Percentiles rank a stretch among this genome's conserved stretches.
These are phyloP conservation scores for Phoxinus phoxinus DNA, from an alignment of 2,113 vertebrate genomes.

Conservation along the genomic window DNA sequence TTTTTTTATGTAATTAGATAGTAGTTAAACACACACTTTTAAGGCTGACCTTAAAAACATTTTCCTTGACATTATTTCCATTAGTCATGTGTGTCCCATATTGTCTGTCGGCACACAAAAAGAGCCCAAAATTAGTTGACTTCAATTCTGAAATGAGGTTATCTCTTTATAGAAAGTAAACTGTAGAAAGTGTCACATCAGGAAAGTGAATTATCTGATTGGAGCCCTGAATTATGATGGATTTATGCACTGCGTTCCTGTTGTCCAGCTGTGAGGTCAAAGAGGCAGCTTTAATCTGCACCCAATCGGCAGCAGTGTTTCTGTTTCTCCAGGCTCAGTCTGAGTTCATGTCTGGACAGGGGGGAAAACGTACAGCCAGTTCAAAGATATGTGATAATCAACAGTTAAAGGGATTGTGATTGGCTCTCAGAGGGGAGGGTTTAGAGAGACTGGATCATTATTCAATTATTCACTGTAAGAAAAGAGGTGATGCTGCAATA, in stretches of 20 bases:
- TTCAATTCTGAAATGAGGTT: background rate
- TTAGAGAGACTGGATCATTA: too few species aligned
- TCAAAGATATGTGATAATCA: background rate
- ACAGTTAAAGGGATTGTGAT: background rate
- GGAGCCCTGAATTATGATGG: conserved; percentile 25
- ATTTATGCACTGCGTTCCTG: conserved; percentile 23
- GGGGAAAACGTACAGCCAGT: background rate
- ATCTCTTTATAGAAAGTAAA: too few species aligned
- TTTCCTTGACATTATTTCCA: too few species aligned
- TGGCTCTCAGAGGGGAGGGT: too few species aligned
- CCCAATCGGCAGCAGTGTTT: conserved; percentile 12
- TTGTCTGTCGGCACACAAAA: background rate
- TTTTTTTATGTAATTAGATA: too few species aligned
- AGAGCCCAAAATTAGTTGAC: background rate
- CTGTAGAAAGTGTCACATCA: conserved; percentile 15
- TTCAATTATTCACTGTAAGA: too few species aligned
- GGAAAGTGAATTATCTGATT: conserved; percentile 37
- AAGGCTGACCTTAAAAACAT: too few species aligned
- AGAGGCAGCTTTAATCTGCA: conserved; percentile 33
- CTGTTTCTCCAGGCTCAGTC: background rate
- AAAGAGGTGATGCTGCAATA: too few species aligned
- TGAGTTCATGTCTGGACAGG: background rate
- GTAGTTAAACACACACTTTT: too few species aligned
- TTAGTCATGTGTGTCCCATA: too few species aligned
- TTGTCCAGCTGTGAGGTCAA: conserved; percentile 49